Evolutionary conservation across 92 coral and sea anemone genomes (phyloP).

Genomic region (Phymanthus crucifer): DNA sequence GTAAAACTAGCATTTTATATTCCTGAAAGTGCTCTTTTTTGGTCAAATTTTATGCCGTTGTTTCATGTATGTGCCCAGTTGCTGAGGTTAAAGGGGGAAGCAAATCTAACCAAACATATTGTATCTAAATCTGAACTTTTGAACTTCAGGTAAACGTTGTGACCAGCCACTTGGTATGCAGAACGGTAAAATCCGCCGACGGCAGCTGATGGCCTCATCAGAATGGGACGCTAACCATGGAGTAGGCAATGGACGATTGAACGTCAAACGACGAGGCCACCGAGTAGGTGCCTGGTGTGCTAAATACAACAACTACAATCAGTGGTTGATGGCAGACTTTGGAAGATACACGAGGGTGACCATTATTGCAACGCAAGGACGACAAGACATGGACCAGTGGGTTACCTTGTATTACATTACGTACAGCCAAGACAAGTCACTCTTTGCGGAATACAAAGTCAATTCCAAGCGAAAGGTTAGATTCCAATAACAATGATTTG

Average conservation of each 20-base stretch:
- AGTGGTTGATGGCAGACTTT: slow-evolving; percentile 71
- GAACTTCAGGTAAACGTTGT: slow-evolving; percentile 51
- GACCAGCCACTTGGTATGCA: slow-evolving; percentile 76
- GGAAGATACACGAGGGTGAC: slow-evolving; percentile 52
- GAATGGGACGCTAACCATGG: slow-evolving; percentile 58
- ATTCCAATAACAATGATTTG: slow-evolving; percentile 8
- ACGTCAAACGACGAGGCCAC: slow-evolving; percentile 42
- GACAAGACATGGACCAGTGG: slow-evolving; percentile 65
- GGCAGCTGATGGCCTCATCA: slow-evolving; percentile 58
- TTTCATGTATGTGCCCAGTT: too few relatives aligned
- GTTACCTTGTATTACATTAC: slow-evolving; percentile 66
- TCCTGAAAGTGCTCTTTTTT: too few relatives aligned
- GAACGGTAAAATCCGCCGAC: slow-evolving; percentile 49
- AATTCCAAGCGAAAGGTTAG: slow-evolving; percentile 60
- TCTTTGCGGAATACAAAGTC: slow-evolving; percentile 55
- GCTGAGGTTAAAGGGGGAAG: too few relatives aligned
- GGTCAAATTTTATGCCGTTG: too few relatives aligned
- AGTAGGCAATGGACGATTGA: slow-evolving; percentile 63
- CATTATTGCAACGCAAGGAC: slow-evolving; percentile 64
- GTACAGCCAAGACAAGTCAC: slow-evolving; percentile 59
- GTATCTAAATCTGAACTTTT: background rate
- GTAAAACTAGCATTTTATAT: too few relatives aligned
- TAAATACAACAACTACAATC: slow-evolving; percentile 60
- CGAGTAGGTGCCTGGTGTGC: slow-evolving; percentile 84
- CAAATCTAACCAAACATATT: background rate